These are phyloP conservation scores for Drosophila infuscata DNA, from an alignment of 2,888 invertebrate genomes.

Conservation along the genomic window DNA sequence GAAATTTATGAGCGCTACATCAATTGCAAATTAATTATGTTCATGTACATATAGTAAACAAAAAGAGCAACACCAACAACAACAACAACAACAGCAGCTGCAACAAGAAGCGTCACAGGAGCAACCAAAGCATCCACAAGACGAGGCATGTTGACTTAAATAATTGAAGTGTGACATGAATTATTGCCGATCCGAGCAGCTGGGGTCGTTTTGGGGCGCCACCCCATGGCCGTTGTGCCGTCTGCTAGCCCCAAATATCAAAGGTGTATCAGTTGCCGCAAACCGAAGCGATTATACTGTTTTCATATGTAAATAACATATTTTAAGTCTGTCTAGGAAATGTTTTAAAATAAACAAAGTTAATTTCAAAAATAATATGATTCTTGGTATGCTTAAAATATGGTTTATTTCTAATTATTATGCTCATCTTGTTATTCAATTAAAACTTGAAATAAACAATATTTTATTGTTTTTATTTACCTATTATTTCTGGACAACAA, in stretches of 20 bases:
- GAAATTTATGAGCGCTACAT: slow-evolving; percentile 59
- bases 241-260: not conserved
- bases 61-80: slow-evolving; percentile 2
- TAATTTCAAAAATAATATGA: not conserved
- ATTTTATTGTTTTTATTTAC: not conserved
- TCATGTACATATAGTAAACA: slow-evolving; percentile 22
- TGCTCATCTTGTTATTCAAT: not conserved
- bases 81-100: not conserved
- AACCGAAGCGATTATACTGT: slow-evolving; percentile 2
- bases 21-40: slow-evolving; percentile 71
- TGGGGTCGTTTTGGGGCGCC: slow-evolving; percentile 18
- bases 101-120: not conserved
- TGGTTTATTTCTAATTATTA: not conserved
- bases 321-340: not conserved
- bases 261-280: not conserved
- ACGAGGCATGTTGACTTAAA: slow-evolving; percentile 51
- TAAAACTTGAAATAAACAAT: not conserved
- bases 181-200: slow-evolving; percentile 36
- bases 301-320: not conserved
- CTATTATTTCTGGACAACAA: not conserved
- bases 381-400: not conserved
- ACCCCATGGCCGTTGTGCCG: not conserved
- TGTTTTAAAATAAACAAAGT: not conserved
- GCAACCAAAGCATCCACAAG: not conserved
- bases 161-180: slow-evolving; percentile 65